Percentiles rank a stretch among this genome's conserved stretches.
phyloP scores from a whole-genome alignment of 2,113 vertebrate species.

The Seriola rivoliana region DNA sequence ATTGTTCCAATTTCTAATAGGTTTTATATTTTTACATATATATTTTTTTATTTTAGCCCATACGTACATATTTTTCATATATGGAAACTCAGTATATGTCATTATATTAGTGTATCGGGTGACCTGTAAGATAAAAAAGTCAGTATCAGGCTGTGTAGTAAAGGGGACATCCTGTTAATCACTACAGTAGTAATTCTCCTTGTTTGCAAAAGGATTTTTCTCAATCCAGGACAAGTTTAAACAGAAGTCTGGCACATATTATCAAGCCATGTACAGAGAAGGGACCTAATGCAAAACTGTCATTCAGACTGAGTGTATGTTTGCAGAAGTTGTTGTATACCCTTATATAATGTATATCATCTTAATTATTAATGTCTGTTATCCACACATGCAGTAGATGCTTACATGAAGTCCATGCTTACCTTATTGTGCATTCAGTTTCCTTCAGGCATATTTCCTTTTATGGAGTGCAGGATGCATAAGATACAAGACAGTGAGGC shows the following conservation, averaged over 20 bases:
- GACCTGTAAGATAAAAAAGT: not conserved
- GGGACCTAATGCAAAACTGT: not conserved
- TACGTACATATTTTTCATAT: too few species aligned
- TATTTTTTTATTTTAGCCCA: too few species aligned
- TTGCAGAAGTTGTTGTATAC: not conserved
- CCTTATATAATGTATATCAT: not conserved
- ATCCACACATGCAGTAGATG: not conserved
- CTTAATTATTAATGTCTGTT: not conserved
- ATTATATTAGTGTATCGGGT: too few species aligned
- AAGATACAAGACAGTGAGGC: not conserved
- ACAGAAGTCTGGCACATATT: not conserved
- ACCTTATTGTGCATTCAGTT: not conserved
- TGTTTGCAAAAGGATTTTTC: not conserved
- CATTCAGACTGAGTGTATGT: not conserved
- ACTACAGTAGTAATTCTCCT: not conserved
- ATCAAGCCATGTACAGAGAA: not conserved
- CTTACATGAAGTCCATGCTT: not conserved
- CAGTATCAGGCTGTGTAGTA: not conserved
- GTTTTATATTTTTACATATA: too few species aligned
- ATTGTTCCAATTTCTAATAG: too few species aligned
- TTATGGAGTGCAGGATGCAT: constrained; percentile 4
- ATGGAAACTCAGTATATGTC: too few species aligned
- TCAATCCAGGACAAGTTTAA: not conserved
- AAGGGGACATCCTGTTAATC: constrained; percentile 3
- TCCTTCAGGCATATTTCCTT: constrained; percentile 34